phyloP scores from a whole-genome alignment of 2,113 vertebrate species.

The Vicugna pacos region DNA sequence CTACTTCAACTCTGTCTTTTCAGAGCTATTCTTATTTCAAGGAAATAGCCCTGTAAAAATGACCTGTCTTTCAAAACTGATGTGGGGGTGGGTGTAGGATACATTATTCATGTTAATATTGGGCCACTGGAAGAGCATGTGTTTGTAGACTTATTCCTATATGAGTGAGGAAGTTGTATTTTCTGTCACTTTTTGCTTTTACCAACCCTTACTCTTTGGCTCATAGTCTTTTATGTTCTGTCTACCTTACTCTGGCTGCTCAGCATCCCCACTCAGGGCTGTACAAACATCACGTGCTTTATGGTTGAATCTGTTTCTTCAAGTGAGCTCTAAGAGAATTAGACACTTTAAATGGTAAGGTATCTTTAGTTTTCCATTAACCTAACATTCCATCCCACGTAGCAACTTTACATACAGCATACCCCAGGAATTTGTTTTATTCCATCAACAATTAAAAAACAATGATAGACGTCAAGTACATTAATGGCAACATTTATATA shows the following conservation, averaged over 20 bases:
- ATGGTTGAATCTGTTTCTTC: not conserved
- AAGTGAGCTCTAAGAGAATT: not conserved
- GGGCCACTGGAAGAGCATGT: too few relatives aligned
- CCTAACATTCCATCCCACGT: not conserved
- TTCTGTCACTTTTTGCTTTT: not conserved
- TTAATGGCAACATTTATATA: not conserved
- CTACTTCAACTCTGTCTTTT: not conserved
- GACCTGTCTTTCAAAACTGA: not conserved
- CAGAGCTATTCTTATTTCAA: slow-evolving; percentile 3
- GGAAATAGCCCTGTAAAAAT: not conserved
- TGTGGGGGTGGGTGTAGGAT: not conserved
- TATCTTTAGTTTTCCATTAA: not conserved
- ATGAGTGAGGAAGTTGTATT: not conserved
- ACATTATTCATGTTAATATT: not conserved
- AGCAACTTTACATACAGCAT: not conserved
- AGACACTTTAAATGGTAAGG: not conserved
- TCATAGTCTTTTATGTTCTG: not conserved
- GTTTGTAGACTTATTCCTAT: not conserved
- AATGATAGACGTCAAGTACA: not conserved
- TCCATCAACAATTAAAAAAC: not conserved
- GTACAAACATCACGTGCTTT: not conserved
- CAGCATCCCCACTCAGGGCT: not conserved
- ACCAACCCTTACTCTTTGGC: not conserved
- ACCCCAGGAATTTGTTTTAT: not conserved
- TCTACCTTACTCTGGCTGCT: not conserved